Percentiles rank a stretch among this genome's conserved stretches.
Evolutionary conservation across 2,888 invertebrate genomes (phyloP).

Genomic region (Volucella inflata): DNA sequence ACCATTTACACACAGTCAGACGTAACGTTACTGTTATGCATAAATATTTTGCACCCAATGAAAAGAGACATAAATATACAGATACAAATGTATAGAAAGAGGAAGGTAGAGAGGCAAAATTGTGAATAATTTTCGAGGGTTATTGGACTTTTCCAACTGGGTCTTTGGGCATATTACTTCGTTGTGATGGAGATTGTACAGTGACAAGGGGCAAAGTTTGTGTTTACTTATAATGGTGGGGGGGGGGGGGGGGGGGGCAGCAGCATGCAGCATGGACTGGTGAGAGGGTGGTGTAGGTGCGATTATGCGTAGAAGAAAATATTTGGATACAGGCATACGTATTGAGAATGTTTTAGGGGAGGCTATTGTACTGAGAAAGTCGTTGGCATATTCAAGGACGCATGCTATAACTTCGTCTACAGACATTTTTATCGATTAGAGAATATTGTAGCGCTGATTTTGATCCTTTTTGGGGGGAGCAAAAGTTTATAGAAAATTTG

Average conservation of each 20-base stretch:
- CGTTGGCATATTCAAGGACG: conserved; percentile 57
- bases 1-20: conserved; percentile 24
- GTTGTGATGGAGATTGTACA: neutral
- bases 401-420: conserved; percentile 15
- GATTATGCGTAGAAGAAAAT: conserved; percentile 62
- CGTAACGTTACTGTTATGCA: conserved; percentile 45
- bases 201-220: neutral
- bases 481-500: neutral
- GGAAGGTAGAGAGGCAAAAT: neutral
- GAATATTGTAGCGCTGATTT: neutral
- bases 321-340: neutral
- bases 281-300: conserved; percentile 8
- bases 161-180: conserved; percentile 43
- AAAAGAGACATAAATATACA: too few relatives aligned
- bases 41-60: conserved; percentile 33
- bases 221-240: conserved; percentile 5
- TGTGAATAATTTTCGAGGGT: conserved; percentile 42
- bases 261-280: neutral
- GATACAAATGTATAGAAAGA: too few relatives aligned
- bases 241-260: too few relatives aligned
- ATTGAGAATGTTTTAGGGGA: conserved; percentile 2
- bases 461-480: neutral
- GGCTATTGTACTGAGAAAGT: conserved; percentile 42
- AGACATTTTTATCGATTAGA: conserved; percentile 38
- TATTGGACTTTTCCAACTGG: conserved; percentile 51